Evolutionary conservation across 2,113 vertebrate genomes (phyloP).

Genomic region (Hemichromis elongatus): DNA sequence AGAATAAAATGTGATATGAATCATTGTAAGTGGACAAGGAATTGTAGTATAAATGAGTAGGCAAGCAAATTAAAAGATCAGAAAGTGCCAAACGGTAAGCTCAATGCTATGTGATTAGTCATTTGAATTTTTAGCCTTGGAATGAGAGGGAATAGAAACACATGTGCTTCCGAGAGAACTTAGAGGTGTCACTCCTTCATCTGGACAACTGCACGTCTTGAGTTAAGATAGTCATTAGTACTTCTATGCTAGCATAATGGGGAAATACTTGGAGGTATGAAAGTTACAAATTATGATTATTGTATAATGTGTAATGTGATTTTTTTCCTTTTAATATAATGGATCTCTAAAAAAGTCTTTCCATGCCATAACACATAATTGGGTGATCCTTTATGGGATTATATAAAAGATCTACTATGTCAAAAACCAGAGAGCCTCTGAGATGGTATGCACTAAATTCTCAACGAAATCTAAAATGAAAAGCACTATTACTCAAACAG

Average conservation of each 20-base stretch:
- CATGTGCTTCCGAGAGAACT: background rate
- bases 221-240: background rate
- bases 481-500: conserved; percentile 21
- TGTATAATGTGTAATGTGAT: background rate
- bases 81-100: background rate
- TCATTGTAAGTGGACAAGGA: background rate
- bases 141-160: background rate
- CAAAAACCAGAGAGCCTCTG: conserved; percentile 14
- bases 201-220: background rate
- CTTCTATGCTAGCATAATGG: background rate
- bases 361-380: conserved; percentile 10
- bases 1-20: background rate
- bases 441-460: background rate
- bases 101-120: background rate
- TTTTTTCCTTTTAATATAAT: background rate
- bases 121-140: background rate
- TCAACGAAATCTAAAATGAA: conserved; percentile 4
- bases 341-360: background rate
- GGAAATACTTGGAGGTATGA: background rate
- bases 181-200: background rate
- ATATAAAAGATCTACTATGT: background rate
- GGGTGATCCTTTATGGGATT: conserved; percentile 7
- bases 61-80: background rate
- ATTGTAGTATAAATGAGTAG: background rate
- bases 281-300: background rate